Base-by-base conservation (phyloP, 1,140 invertebrate genomes). In the Onthophagus taurus region DNA sequence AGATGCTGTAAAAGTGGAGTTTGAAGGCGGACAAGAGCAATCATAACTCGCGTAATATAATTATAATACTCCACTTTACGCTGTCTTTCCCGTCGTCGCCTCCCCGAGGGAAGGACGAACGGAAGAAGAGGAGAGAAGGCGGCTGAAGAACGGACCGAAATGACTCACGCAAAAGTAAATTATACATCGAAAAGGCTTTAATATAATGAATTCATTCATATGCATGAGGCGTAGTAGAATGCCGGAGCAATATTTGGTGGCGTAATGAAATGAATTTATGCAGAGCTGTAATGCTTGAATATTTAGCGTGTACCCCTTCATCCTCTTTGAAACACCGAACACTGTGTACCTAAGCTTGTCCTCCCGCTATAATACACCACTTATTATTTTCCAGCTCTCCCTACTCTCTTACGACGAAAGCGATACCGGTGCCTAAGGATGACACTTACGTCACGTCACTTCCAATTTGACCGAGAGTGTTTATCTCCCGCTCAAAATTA, bases 191-290 rank as follows among this genome's bases (percentile, higher is more conserved):
- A 74, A 72, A 65, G 69, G 72, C 70, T 73, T 73, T 74, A 73
- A 74, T 74, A 73, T 75, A 75, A 75, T 75, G 72, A 74, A 74
- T 73, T 70, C 69, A 70, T 75, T 71, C 72, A 75, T 75, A 75
- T 75, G 72, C 72, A 75, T 75, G 72, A 72, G 65, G 66, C 63
- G 58, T 54, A 55, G 55, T 59, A 63, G 63, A 66, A 66, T 60
- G 60, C 60, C 57, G 70, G 70, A 71, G 71, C 71, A 73, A 72
- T 74, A 71, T 73, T 74, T 73, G 72, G 72, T 69, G 69, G 68
- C 64, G 67, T 73, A 73, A 73, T 74, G 72, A 74, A 74, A 74
- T 74, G 72, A 74, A 74, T 74, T 73, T 74, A 74, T 74, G 72
- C 71, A 73, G 70, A 72, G 68, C 70, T 69, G 69, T 74, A 72